Evolutionary conservation across 1,140 invertebrate species (phyloP).

Genomic region (Belonocnema kinseyi): DNA sequence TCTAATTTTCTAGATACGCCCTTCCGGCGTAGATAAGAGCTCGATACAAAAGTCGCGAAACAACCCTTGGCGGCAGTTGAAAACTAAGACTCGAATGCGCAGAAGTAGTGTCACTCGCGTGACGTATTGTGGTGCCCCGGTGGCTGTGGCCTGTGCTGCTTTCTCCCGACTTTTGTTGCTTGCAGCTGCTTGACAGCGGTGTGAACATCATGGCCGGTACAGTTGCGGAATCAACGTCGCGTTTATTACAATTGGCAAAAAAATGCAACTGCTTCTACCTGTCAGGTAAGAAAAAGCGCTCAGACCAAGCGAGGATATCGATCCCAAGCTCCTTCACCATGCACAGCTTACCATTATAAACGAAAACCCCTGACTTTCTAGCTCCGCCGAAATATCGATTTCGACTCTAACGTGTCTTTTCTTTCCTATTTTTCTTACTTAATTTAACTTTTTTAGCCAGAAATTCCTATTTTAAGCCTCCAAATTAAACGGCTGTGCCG

Average conservation of each 20-base stretch:
- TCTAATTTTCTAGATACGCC: too few relatives aligned
- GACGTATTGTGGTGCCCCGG: not conserved
- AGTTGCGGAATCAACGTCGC: slow-evolving; percentile 78
- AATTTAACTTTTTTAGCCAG: slow-evolving; percentile 1
- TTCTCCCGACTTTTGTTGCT: slow-evolving; percentile 20
- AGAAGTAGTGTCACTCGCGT: too few relatives aligned
- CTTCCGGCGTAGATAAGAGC: too few relatives aligned
- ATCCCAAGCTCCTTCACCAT: not conserved
- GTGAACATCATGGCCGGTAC: slow-evolving; percentile 71
- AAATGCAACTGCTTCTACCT: slow-evolving; percentile 92
- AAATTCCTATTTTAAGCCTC: slow-evolving; percentile 4
- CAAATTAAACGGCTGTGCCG: too few relatives aligned
- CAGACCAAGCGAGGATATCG: not conserved
- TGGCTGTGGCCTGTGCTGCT: not conserved
- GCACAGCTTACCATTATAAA: slow-evolving; percentile 19
- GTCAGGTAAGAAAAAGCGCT: slow-evolving; percentile 79
- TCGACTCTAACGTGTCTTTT: slow-evolving; percentile 52
- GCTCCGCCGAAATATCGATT: slow-evolving; percentile 63
- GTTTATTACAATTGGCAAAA: slow-evolving; percentile 84
- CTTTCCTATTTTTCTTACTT: slow-evolving; percentile 48
- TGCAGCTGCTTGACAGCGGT: slow-evolving; percentile 37
- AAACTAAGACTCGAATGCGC: too few relatives aligned
- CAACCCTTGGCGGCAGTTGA: too few relatives aligned
- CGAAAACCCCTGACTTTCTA: slow-evolving; percentile 44
- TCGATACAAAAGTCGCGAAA: too few relatives aligned